Conservation (phyloP, 2,888 invertebrate genomes). For the Parnassius mnemosyne region DNA sequence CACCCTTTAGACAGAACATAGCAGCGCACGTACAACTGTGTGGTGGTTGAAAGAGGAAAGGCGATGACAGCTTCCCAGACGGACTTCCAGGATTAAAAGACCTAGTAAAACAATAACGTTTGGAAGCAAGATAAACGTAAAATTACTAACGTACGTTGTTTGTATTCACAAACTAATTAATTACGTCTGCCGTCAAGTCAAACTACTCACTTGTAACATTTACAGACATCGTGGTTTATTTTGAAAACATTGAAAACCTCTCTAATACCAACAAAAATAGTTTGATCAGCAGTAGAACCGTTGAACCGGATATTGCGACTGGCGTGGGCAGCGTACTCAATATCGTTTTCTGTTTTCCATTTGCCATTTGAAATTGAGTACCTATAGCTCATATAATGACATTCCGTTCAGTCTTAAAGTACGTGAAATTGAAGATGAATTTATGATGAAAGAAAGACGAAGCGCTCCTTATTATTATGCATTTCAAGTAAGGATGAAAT, state of each 20-base stretch:
- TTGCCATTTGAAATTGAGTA: not conserved
- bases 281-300: not conserved
- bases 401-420: too few relatives aligned
- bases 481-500: too few relatives aligned
- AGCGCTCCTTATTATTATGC: too few relatives aligned
- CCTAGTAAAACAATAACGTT: not conserved
- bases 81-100: too few relatives aligned
- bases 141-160: not conserved
- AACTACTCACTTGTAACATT: not conserved
- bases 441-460: too few relatives aligned
- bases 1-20: too few relatives aligned
- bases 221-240: not conserved
- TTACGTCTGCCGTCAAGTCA: not conserved
- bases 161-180: too few relatives aligned
- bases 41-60: too few relatives aligned
- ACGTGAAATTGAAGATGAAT: too few relatives aligned
- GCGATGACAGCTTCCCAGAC: too few relatives aligned
- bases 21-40: too few relatives aligned
- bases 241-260: not conserved
- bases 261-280: not conserved
- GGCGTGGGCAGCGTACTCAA: not conserved
- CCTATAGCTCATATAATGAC: too few relatives aligned
- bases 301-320: constrained; percentile 2
- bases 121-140: not conserved
- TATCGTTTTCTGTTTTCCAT: not conserved